These are phyloP conservation scores for Numenius phaeopus DNA, from an alignment of 2,797 vertebrate species.

Conservation along the genomic window DNA sequence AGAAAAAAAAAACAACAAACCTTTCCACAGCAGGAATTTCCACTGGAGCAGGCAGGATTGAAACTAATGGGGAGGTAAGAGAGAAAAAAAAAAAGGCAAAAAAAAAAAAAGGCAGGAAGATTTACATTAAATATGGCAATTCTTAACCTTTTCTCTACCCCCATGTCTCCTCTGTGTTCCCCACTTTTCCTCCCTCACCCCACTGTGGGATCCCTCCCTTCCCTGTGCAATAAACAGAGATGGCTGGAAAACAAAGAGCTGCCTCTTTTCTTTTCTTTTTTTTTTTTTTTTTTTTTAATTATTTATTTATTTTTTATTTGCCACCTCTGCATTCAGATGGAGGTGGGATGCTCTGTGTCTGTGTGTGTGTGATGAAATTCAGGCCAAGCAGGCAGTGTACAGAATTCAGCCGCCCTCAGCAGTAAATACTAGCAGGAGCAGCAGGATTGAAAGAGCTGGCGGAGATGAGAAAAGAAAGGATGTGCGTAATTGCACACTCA, in stretches of 20 bases:
- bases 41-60: not conserved
- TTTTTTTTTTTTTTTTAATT: too few species aligned
- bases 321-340: not conserved
- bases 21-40: not conserved
- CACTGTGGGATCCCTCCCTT: not conserved
- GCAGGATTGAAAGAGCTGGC: slow-evolving; percentile 13
- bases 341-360: not conserved
- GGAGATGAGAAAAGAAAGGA: slow-evolving; percentile 27
- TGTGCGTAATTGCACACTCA: not conserved
- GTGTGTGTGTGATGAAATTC: slow-evolving; percentile 41
- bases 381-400: slow-evolving; percentile 16
- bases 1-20: too few species aligned
- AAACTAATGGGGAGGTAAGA: rapidly evolving
- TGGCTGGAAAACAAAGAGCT: not conserved
- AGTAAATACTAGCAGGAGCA: slow-evolving; percentile 44
- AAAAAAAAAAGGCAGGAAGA: not conserved
- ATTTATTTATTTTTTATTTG: not conserved
- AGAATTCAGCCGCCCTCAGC: slow-evolving; percentile 63
- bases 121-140: rapidly evolving
- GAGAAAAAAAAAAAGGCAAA: not conserved
- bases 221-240: not conserved
- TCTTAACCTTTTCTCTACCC: not conserved
- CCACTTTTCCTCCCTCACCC: not conserved
- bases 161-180: rapidly evolving
- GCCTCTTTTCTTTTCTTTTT: not conserved